Base-by-base conservation (phyloP, 2,888 invertebrate species). In the Agrotis exclamationis region DNA sequence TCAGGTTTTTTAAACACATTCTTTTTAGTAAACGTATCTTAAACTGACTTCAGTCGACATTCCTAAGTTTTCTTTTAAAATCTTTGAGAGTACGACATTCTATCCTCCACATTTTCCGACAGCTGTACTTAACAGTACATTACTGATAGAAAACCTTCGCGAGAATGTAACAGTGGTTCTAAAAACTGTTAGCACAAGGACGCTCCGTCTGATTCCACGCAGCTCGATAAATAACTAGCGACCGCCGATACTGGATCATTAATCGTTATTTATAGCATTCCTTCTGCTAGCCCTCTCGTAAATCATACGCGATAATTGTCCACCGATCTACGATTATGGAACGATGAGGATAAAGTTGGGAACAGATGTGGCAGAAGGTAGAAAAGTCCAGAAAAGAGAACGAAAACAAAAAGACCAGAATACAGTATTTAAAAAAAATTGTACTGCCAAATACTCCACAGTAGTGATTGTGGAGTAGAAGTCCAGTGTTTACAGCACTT, bases 211-310 rank as follows among this genome's bases (percentile, higher is more conserved):
- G 82, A 33, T 56, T 74, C 82, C 70, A 70, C 74, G 56, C 48
- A 47, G 56, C 22, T 63, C 86, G 80, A 84, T 86, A 86, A 85
- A 86, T 86, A 85, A 83, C 80, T 68, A 63, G 79, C 79, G 63
- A 77, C 79, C 74, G 74, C 82, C 81, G 88, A 87, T 88, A 87
- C 80, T 72, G 75, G 79, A 72, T 85, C 82, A 84, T 87, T 88
- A 88, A 87, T 88, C 86, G 83, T 88, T 85, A 89, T 88, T 88
- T 89, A 89, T 88, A 72, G 86, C 89, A 85, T 87, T 86, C 87
- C 84, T 63, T 77, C 69, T 78, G 65, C 81, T 56, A 62, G 79
- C 76, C 70, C 68, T 57, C 70, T 77, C 77, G 82, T 89, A 89
- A 88, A 89, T 89, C 88, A 88, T 84, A 70, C 70, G 79, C 82